These are phyloP conservation scores for Eudyptes chrysolophus DNA, from an alignment of 2,113 vertebrate genomes.

Conservation along the genomic window DNA sequence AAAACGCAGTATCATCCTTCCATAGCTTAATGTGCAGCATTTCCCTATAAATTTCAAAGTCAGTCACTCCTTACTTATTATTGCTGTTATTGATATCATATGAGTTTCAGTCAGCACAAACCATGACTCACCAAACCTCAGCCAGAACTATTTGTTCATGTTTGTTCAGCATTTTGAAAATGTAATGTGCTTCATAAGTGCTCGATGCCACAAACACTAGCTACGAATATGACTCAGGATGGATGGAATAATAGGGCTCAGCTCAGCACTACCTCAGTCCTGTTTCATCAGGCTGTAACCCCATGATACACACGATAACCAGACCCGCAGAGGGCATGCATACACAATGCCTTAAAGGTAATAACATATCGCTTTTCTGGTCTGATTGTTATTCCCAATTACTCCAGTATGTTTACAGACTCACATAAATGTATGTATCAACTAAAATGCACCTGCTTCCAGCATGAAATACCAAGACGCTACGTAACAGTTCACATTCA, in stretches of 20 bases:
- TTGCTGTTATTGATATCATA: neutral
- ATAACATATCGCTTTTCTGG: neutral
- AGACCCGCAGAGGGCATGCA: neutral
- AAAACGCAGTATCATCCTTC: neutral
- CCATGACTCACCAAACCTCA: conserved; percentile 63
- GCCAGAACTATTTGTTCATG: neutral
- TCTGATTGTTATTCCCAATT: neutral
- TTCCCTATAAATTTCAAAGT: neutral
- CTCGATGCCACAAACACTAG: neutral
- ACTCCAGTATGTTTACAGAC: neutral
- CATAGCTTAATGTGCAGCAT: neutral
- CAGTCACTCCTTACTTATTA: neutral
- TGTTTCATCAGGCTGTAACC: neutral
- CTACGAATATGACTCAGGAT: neutral
- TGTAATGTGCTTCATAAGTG: neutral
- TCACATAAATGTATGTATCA: neutral
- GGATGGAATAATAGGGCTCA: neutral
- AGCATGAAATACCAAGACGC: neutral
- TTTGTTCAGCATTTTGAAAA: conserved; percentile 39
- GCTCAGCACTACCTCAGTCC: neutral
- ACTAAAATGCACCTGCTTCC: neutral
- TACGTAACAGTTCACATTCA: neutral
- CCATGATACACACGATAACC: neutral
- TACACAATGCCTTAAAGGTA: neutral
- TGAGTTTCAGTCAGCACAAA: conserved; percentile 13